Conservation (phyloP, 2,888 invertebrate species). For the Polymixis lichenea region DNA sequence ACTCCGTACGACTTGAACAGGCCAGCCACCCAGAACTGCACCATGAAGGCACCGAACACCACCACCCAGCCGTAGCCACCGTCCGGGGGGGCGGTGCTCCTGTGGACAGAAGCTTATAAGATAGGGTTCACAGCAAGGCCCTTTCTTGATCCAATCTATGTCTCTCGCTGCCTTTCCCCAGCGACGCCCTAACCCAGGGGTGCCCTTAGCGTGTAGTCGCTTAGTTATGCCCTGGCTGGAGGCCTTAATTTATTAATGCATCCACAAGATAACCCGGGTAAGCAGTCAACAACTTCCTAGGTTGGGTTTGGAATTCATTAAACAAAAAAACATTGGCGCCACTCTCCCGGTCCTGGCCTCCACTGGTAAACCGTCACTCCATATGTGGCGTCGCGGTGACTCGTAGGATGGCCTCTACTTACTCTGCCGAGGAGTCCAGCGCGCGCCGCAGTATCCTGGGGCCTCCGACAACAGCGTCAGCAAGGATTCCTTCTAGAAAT, state of each 20-base stretch:
- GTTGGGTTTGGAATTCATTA: too few relatives aligned
- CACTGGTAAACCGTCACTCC: too few relatives aligned
- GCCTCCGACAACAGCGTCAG: background rate
- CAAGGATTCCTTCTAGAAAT: constrained; percentile 44
- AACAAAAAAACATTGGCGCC: background rate
- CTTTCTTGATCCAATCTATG: background rate
- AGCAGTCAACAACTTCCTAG: too few relatives aligned
- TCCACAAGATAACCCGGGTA: background rate
- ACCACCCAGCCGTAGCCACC: constrained; percentile 95
- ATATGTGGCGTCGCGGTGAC: background rate
- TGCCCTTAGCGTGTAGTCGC: too few relatives aligned
- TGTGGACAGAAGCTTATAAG: constrained; percentile 40
- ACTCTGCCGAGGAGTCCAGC: constrained; percentile 29
- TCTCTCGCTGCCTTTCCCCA: too few relatives aligned
- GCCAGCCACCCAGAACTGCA: constrained; percentile 95
- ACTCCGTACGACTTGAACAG: constrained; percentile 95
- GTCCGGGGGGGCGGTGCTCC: constrained; percentile 89
- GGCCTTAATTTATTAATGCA: background rate
- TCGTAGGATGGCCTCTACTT: constrained; percentile 56
- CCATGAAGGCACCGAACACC: constrained; percentile 94
- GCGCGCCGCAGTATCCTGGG: constrained; percentile 83
- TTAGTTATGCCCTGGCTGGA: too few relatives aligned
- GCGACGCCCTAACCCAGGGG: too few relatives aligned
- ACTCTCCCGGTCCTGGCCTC: background rate
- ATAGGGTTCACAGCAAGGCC: background rate